phyloP scores from a whole-genome alignment of 2,888 invertebrate genomes.

The Adineta ricciae region DNA sequence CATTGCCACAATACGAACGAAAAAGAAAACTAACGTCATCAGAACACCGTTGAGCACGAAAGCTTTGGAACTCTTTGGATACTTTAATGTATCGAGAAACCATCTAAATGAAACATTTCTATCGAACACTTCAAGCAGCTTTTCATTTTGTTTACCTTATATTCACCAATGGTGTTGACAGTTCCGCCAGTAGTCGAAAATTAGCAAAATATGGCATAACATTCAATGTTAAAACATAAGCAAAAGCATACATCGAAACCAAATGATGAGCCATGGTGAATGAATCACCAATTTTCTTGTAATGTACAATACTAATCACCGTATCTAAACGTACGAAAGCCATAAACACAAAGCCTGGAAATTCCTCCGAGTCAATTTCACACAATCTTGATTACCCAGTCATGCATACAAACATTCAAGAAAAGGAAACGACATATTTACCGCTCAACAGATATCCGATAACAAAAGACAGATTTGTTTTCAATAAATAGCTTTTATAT shows the following conservation, averaged over 20 bases:
- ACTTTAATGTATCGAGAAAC: slow-evolving; percentile 42
- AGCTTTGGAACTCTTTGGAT: slow-evolving; percentile 38
- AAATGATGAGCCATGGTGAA: slow-evolving; percentile 45
- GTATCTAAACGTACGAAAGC: too few relatives aligned
- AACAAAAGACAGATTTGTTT: slow-evolving; percentile 44
- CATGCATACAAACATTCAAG: too few relatives aligned
- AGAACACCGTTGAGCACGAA: slow-evolving; percentile 44
- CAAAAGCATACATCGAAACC: slow-evolving; percentile 45
- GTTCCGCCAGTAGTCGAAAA: slow-evolving; percentile 46
- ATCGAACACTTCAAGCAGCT: too few relatives aligned
- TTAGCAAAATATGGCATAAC: slow-evolving; percentile 47
- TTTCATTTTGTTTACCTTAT: slow-evolving; percentile 40
- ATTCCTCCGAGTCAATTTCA: too few relatives aligned
- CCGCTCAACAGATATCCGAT: slow-evolving; percentile 42
- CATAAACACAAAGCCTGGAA: too few relatives aligned
- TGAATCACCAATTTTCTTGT: slow-evolving; percentile 42
- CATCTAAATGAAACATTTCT: too few relatives aligned
- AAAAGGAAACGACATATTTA: background rate
- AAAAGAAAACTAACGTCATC: slow-evolving; percentile 45
- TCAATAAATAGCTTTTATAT: slow-evolving; percentile 41
- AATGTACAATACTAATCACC: slow-evolving; percentile 36
- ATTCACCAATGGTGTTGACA: slow-evolving; percentile 48
- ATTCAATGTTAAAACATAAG: slow-evolving; percentile 45
- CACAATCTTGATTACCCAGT: too few relatives aligned
- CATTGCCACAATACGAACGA: slow-evolving; percentile 43